phyloP scores from a whole-genome alignment of 2,888 invertebrate species.

The Pristionchus entomophagus region DNA sequence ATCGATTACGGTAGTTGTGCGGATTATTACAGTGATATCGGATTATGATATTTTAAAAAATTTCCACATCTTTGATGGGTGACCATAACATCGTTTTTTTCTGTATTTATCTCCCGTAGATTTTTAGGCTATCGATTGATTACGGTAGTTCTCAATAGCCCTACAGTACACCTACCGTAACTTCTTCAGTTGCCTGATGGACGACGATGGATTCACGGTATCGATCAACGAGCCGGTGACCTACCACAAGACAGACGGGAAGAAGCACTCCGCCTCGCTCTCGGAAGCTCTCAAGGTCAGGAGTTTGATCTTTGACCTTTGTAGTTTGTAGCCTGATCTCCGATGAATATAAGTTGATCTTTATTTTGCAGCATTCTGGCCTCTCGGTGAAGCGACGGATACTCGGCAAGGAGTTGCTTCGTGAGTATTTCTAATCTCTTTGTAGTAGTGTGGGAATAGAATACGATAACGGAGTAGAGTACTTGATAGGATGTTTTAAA shows the following conservation, averaged over 20 bases:
- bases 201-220: slow-evolving; percentile 48
- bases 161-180: neutral
- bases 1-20: too few relatives aligned
- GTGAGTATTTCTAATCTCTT: neutral
- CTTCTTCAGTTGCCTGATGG: slow-evolving; percentile 41
- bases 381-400: slow-evolving; percentile 46
- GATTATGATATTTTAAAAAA: too few relatives aligned
- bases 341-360: neutral
- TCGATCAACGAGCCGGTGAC: slow-evolving; percentile 22
- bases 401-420: slow-evolving; percentile 43
- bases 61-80: too few relatives aligned
- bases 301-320: slow-evolving; percentile 2
- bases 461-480: too few relatives aligned
- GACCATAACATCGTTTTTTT: too few relatives aligned
- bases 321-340: neutral
- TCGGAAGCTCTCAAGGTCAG: slow-evolving; percentile 45
- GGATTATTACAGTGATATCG: too few relatives aligned
- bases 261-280: slow-evolving; percentile 22
- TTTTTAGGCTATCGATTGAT: too few relatives aligned
- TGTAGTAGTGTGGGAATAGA: neutral
- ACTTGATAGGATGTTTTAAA: too few relatives aligned
- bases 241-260: slow-evolving; percentile 6
- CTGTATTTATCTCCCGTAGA: too few relatives aligned
- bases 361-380: slow-evolving; percentile 8
- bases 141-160: too few relatives aligned